Percentiles rank a stretch among this genome's conserved stretches.
phyloP scores from a whole-genome alignment of 2,797 vertebrate species.

The Momotus momota region DNA sequence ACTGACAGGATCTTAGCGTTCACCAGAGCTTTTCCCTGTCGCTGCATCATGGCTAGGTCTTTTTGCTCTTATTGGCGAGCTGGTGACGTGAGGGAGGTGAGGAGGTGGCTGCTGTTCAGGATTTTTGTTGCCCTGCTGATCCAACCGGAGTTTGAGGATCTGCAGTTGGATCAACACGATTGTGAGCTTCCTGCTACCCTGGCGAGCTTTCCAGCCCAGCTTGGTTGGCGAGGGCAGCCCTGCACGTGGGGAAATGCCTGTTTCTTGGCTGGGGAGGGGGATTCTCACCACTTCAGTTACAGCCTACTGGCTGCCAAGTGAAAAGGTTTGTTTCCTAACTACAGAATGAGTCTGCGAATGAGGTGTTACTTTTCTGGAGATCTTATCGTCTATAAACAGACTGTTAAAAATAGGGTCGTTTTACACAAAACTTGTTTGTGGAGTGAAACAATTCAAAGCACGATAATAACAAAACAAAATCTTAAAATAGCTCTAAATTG shows the following conservation, averaged over 20 bases:
- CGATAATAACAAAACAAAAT: conserved; percentile 53
- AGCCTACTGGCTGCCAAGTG: background rate
- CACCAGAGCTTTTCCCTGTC: background rate
- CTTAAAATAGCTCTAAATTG: conserved; percentile 50
- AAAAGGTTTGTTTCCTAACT: conserved; percentile 7
- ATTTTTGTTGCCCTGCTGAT: background rate
- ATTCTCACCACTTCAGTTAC: background rate
- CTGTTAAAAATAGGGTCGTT: conserved; percentile 60
- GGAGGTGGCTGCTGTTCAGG: background rate
- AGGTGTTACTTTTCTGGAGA: conserved; percentile 52
- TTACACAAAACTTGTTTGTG: conserved; percentile 62
- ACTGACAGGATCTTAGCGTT: background rate
- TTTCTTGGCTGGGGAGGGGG: background rate
- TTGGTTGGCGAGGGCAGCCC: background rate
- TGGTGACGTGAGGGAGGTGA: background rate
- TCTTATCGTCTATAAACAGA: conserved; percentile 28
- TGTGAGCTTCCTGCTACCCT: background rate
- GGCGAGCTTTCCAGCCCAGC: background rate
- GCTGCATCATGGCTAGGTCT: accelerated
- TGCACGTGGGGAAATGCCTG: background rate
- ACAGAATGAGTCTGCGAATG: background rate
- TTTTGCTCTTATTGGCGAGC: background rate
- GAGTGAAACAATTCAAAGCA: conserved; percentile 59
- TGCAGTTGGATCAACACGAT: background rate
- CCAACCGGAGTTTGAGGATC: background rate